These are phyloP conservation scores for Pelagia noctiluca DNA, from an alignment of 30 jellyfish, hydroid and myxozoan species.

Conservation along the genomic window DNA sequence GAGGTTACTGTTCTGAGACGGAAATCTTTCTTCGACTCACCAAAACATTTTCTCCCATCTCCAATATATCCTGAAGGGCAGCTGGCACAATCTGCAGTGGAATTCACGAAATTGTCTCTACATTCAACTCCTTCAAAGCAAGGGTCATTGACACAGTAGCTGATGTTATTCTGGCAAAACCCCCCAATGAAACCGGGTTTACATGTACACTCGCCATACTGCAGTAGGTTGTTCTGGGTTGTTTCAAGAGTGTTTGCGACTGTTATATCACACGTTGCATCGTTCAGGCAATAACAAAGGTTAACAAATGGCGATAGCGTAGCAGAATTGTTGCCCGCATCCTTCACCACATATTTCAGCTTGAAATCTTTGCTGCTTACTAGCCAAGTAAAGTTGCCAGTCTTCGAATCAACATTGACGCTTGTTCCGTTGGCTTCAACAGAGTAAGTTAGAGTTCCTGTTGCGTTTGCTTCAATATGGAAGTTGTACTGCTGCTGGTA, in stretches of 20 bases:
- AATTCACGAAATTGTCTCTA: slow-evolving; percentile 1
- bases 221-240: neutral
- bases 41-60: slow-evolving; percentile 65
- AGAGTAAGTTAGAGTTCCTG: slow-evolving; percentile 43
- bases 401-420: neutral
- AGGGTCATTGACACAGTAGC: slow-evolving; percentile 47
- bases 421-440: slow-evolving; percentile 36
- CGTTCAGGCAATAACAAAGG: slow-evolving; percentile 57
- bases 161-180: slow-evolving; percentile 32
- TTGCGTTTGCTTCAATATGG: slow-evolving; percentile 7
- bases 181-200: slow-evolving; percentile 31
- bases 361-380: slow-evolving; percentile 14
- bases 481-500: neutral
- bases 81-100: slow-evolving; percentile 48
- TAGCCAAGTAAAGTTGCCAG: slow-evolving; percentile 32
- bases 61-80: slow-evolving; percentile 70
- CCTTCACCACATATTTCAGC: slow-evolving; percentile 35
- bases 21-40: slow-evolving; percentile 18
- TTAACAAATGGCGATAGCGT: slow-evolving; percentile 10
- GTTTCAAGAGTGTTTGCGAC: slow-evolving; percentile 1
- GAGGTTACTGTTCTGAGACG: no score
- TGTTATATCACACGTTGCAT: slow-evolving; percentile 36
- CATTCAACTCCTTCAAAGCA: slow-evolving; percentile 60
- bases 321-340: slow-evolving; percentile 28
- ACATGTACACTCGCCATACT: slow-evolving; percentile 57